These are phyloP conservation scores for Habropoda laboriosa DNA, from an alignment of 1,140 invertebrate species.

Conservation along the genomic window DNA sequence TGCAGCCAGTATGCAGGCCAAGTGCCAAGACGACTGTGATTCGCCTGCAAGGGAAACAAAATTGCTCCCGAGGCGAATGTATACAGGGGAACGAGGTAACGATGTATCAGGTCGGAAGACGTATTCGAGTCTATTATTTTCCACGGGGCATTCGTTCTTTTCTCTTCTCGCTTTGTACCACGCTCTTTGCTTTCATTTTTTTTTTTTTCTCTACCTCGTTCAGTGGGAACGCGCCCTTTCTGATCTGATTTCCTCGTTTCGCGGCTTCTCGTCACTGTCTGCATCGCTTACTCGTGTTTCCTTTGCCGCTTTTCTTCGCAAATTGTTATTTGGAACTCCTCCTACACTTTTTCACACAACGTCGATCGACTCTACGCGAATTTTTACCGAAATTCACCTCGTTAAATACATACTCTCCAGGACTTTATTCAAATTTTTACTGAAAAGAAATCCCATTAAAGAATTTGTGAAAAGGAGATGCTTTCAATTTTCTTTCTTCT, in stretches of 20 bases:
- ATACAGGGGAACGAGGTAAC: slow-evolving; percentile 14
- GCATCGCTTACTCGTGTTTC: not conserved
- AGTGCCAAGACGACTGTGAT: slow-evolving; percentile 40
- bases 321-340: not conserved
- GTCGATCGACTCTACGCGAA: not conserved
- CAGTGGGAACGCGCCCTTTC: not conserved
- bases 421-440: no score
- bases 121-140: slow-evolving; percentile 54
- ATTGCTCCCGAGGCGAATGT: slow-evolving; percentile 1
- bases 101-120: slow-evolving; percentile 44
- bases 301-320: not conserved
- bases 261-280: not conserved
- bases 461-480: no score
- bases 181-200: not conserved
- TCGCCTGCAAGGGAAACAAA: slow-evolving; percentile 3
- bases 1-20: slow-evolving; percentile 31
- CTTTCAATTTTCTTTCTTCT: no score
- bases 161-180: not conserved
- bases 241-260: slow-evolving; percentile 33
- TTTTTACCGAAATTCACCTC: not conserved
- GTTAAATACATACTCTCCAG: not conserved
- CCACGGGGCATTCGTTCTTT: not conserved
- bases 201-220: not conserved
- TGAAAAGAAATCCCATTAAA: no score
- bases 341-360: not conserved